Evolutionary conservation across 2,888 invertebrate species (phyloP).

Genomic region (Pristionchus maxplancki): DNA sequence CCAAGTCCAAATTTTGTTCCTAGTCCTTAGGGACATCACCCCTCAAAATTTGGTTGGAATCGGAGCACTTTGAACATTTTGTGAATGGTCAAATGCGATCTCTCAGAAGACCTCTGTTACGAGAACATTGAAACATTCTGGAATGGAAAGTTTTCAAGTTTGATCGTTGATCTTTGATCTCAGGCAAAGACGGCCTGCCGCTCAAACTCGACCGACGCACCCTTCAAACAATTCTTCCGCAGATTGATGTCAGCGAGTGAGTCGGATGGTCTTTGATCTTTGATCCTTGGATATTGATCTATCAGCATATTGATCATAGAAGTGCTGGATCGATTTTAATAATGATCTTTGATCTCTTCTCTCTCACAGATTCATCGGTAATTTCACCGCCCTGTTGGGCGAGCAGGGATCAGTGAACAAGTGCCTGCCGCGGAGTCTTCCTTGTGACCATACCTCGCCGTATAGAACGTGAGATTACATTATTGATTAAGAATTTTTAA

Average conservation of each 20-base stretch:
- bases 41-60: too few relatives aligned
- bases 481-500: not conserved
- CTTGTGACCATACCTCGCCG: slow-evolving; percentile 74
- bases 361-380: slow-evolving; percentile 47
- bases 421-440: slow-evolving; percentile 64
- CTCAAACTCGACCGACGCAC: slow-evolving; percentile 32
- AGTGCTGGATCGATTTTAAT: too few relatives aligned
- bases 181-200: slow-evolving; percentile 46
- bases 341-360: not conserved
- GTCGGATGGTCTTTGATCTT: not conserved
- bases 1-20: too few relatives aligned
- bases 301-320: too few relatives aligned
- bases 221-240: slow-evolving; percentile 28
- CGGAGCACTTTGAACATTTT: too few relatives aligned
- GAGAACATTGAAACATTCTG: too few relatives aligned
- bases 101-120: too few relatives aligned
- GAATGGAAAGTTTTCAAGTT: too few relatives aligned
- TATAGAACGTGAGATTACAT: slow-evolving; percentile 53
- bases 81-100: too few relatives aligned
- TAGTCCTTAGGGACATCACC: too few relatives aligned
- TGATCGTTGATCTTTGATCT: not conserved
- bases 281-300: not conserved
- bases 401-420: slow-evolving; percentile 20
- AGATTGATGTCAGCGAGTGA: slow-evolving; percentile 49
- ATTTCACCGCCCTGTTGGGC: slow-evolving; percentile 48